A percentile compares a stretch with the other conserved stretches of the same genome.
These are phyloP conservation scores for Zoanthus sansibaricus DNA, from an alignment of 92 coral and sea anemone genomes.

Conservation along the genomic window DNA sequence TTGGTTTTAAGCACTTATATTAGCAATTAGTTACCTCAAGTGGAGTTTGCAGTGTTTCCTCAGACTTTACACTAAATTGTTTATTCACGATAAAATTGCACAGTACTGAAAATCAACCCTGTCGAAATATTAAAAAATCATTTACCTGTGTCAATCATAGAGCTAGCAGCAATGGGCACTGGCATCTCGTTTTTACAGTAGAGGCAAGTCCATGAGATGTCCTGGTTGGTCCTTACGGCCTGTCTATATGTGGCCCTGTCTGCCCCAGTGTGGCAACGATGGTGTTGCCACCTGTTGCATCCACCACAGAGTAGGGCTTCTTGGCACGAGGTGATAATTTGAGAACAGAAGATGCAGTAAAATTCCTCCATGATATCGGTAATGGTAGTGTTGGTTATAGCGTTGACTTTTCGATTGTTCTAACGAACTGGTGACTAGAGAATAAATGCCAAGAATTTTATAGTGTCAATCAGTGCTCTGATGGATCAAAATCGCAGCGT, in stretches of 20 bases:
- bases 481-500: no score
- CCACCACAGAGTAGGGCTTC: constrained; percentile 4
- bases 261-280: background rate
- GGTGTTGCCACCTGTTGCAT: constrained; percentile 14
- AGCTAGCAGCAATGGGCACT: constrained; percentile 12
- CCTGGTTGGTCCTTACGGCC: constrained; percentile 45
- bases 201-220: constrained; percentile 29
- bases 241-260: constrained; percentile 4
- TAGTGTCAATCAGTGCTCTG: background rate
- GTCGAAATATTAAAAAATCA: background rate
- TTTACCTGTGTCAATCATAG: background rate
- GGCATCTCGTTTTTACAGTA: constrained; percentile 5
- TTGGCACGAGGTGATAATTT: background rate
- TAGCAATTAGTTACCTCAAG: background rate
- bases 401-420: constrained; percentile 2
- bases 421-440: background rate
- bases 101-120: background rate
- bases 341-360: constrained; percentile 5
- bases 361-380: background rate
- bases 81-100: background rate
- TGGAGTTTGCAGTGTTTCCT: background rate
- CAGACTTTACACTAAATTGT: background rate
- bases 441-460: background rate
- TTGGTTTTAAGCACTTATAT: background rate
- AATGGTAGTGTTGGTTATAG: background rate